Conservation (phyloP, 2,797 vertebrate species). For the Hylomyscus alleni region DNA sequence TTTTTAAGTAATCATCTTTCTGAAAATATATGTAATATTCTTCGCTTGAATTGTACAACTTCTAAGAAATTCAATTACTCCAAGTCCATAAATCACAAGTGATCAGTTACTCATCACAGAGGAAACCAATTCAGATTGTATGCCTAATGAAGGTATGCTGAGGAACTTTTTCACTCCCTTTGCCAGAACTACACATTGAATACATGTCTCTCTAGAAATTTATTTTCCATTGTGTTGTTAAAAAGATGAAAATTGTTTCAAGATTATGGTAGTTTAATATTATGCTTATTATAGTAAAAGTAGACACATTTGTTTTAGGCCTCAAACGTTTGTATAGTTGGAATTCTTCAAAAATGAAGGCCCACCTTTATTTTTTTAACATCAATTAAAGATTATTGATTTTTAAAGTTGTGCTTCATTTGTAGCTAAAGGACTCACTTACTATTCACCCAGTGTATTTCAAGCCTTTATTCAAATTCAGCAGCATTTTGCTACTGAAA, state of each 20-base stretch:
- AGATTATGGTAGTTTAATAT: background rate
- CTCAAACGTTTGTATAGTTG: background rate
- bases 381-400: background rate
- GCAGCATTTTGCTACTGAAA: background rate
- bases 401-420: slow-evolving; percentile 17
- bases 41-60: slow-evolving; percentile 76
- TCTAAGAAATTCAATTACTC: slow-evolving; percentile 84
- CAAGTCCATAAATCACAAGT: slow-evolving; percentile 79
- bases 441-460: background rate
- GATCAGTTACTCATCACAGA: slow-evolving; percentile 73
- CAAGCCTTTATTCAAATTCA: background rate
- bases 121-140: slow-evolving; percentile 58
- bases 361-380: background rate
- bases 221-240: background rate
- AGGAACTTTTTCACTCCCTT: background rate
- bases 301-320: background rate
- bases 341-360: slow-evolving; percentile 25
- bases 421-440: background rate
- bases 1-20: slow-evolving; percentile 81
- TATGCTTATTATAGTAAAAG: background rate
- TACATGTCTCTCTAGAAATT: background rate
- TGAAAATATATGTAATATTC: slow-evolving; percentile 83
- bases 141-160: slow-evolving; percentile 56
- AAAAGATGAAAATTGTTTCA: slow-evolving; percentile 26
- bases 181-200: slow-evolving; percentile 57